Base-by-base conservation (phyloP, 2,113 vertebrate genomes). In the Donacobius atricapilla region DNA sequence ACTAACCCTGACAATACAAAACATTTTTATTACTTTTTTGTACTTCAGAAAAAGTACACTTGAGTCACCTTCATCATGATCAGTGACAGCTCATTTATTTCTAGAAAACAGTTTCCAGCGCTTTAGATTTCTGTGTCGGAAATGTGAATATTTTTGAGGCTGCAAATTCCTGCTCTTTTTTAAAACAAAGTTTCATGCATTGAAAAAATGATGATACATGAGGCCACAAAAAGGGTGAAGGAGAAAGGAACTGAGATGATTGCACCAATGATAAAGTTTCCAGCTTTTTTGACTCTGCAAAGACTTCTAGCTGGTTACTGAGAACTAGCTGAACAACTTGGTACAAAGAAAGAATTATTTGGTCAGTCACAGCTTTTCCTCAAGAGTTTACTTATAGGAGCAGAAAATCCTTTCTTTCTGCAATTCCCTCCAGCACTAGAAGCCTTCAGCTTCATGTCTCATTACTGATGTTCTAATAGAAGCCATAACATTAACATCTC, bases 21-120 rank as follows among this genome's bases (percentile, higher is more conserved):
- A 65, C 50, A 84, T 92, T 96, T 94, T 83, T 66, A 92, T 92
- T 82, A 80, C 60, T 81, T 87, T 83, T 70, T 79, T 86, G 82
- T 87, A 81, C 77, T 89, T 84, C 10, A 56, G 15, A 50, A 63
- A 77, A 92, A 81, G 86, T 54, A 87, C 83, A 83, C 93, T 93
- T 30, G 85, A 95, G 94, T 83, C 85, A 84, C 73, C 71, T 86
- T 94, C 86, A 90, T 94, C 93, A 83, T 1, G 37, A 83, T n/a
- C 72, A 60, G 40, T 50, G 86, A 92, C 90, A 92, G 60, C 65
- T 87, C 75, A 86, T 83, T 81, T 87, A 53, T 87, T 94, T 93
- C 90, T 48, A 90, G 56, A 64, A 86, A 81, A 65, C 35, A 40
- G 71, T 90, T 90, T 63, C 25, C 13, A 96, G 77, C 64, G 57